phyloP scores from a whole-genome alignment of 2,113 vertebrate genomes.

The Psophia crepitans region DNA sequence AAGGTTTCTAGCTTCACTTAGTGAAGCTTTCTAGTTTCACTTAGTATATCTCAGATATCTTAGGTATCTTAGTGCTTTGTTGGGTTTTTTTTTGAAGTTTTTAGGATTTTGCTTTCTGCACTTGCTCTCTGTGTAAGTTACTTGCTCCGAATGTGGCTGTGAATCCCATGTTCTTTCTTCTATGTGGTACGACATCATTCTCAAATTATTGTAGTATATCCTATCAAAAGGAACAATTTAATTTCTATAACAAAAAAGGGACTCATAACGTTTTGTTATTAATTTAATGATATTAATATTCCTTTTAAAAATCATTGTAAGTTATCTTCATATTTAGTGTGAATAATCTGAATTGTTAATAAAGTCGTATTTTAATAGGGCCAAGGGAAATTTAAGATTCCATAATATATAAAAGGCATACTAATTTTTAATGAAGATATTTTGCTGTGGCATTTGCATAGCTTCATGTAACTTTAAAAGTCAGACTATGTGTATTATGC shows the following conservation, averaged over 20 bases:
- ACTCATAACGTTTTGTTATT: neutral
- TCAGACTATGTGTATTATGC: neutral
- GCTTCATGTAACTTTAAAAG: neutral
- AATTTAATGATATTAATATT: neutral
- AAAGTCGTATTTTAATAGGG: neutral
- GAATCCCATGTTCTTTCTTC: neutral
- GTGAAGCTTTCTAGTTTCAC: too few species aligned
- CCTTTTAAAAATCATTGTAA: neutral
- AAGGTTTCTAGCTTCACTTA: neutral
- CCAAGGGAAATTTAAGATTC: neutral
- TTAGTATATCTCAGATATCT: neutral
- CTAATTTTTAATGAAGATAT: neutral
- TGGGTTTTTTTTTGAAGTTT: fast-evolving
- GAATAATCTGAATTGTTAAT: neutral
- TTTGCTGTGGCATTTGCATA: neutral
- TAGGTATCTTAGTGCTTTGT: neutral
- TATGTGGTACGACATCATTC: fast-evolving
- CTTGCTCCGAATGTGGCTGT: neutral
- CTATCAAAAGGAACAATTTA: neutral
- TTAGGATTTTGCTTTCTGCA: neutral
- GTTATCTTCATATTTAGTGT: neutral
- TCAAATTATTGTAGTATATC: neutral
- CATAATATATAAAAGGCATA: neutral
- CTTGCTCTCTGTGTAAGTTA: neutral
- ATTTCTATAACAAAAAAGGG: neutral